Conservation (phyloP, 2,797 vertebrate species). For the Limosa lapponica region DNA sequence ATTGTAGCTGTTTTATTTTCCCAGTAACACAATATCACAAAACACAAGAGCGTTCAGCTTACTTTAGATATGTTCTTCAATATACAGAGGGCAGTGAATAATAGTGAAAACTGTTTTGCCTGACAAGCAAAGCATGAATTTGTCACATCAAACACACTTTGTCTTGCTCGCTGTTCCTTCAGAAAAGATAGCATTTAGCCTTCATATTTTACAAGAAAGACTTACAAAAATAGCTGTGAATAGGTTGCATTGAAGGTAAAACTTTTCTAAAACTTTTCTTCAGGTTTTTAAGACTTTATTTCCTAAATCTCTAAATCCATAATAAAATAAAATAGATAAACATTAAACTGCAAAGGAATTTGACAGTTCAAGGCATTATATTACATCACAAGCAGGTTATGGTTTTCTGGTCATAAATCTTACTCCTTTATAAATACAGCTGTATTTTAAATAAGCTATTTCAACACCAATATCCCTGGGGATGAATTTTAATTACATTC, state of each 20-base stretch:
- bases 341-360: not conserved
- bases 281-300: not conserved
- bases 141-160: conserved; percentile 58
- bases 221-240: not conserved
- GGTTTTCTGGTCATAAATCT: not conserved
- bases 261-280: not conserved
- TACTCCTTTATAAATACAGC: not conserved
- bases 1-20: conserved; percentile 65
- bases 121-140: conserved; percentile 64
- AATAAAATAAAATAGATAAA: not conserved
- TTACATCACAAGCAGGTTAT: not conserved
- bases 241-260: not conserved
- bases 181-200: conserved; percentile 34
- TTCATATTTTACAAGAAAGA: conserved; percentile 10
- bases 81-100: conserved; percentile 61
- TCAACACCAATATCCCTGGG: not conserved
- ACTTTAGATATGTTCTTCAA: conserved; percentile 44
- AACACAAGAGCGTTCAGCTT: conserved; percentile 36
- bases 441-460: not conserved
- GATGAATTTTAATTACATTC: not conserved
- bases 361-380: not conserved
- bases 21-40: conserved; percentile 51
- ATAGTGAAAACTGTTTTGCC: conserved; percentile 57
- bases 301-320: not conserved
- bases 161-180: conserved; percentile 35